Evolutionary conservation across 2,888 invertebrate genomes (phyloP), one percentile per base, ranked within the genome.

Genomic region (Tetropium fuscum): DNA sequence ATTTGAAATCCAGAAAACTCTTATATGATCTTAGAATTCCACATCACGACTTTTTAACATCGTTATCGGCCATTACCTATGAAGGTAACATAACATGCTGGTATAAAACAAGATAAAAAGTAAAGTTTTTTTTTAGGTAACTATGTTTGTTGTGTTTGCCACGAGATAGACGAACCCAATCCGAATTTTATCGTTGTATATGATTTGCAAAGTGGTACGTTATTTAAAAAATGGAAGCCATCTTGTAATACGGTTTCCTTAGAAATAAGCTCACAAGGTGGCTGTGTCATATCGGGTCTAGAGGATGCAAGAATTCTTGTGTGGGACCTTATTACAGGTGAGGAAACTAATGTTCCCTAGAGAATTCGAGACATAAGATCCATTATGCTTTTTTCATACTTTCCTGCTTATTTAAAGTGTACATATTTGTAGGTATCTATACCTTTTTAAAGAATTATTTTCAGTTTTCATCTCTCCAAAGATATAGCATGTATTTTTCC

Each of bases 221-320:
- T 95, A 69, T 95, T 95, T 83, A 94, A 94, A 82, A 95, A 94
- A 82, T 94, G 94, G 93, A 94, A 94, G 82, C 93, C 94, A 1
- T 90, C 90, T 18, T 90, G 90, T 66, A 91, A 92, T 81, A 92
- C 93, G 1, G 91, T 90, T 3, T 90, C 93, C n/a, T 83, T 95
- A 70, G 93, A 93, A 69, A 94, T 95, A 80, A 93, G 93, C 74
- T 92, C 93, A 13, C 87, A 87, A 60, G 91, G 92, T 73, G 90
- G 91, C 62, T 93, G 93, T 78, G 94, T 95, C 19, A 88, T 95
- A 49, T 92, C 92, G 15, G 93, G 92, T 0, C 84, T 94, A 5
- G 91, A 92, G 66, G 93, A 94, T 76, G 90, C 93, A 16, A 87
- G 91, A 77, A 90, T 95, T 64, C 82, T 93, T 51, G 91, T 94